These are phyloP conservation scores for Apis florea DNA, from an alignment of 1,140 invertebrate genomes.

Conservation along the genomic window DNA sequence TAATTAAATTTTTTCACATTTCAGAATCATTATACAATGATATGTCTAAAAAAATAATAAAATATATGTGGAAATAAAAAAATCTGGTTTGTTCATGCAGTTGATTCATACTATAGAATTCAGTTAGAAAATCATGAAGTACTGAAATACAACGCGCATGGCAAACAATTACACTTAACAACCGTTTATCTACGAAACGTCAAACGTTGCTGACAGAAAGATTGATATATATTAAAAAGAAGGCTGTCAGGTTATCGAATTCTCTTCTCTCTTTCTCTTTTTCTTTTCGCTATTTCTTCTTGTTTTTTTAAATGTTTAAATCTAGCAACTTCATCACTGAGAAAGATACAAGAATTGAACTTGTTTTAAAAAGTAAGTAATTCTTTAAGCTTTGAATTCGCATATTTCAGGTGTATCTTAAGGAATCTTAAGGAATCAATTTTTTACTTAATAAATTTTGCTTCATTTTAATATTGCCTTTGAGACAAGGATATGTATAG, in stretches of 20 bases:
- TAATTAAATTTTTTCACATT: too few species aligned
- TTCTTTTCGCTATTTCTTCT: too few species aligned
- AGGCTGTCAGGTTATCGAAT: constrained; percentile 25
- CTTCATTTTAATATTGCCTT: not conserved
- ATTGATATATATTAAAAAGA: not conserved
- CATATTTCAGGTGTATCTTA: too few species aligned
- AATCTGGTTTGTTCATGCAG: too few species aligned
- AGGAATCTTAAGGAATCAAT: not conserved
- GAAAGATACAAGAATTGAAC: not conserved
- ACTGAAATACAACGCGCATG: constrained; percentile 31
- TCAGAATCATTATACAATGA: too few species aligned
- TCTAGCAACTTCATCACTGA: not conserved
- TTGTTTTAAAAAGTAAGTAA: constrained; percentile 26
- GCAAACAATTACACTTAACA: constrained; percentile 40
- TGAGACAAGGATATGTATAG: not conserved
- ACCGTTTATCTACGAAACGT: constrained; percentile 30
- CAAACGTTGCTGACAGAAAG: not conserved
- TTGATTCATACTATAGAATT: not conserved
- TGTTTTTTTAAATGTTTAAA: not conserved
- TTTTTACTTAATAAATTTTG: not conserved
- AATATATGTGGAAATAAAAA: too few species aligned
- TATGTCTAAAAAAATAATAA: too few species aligned
- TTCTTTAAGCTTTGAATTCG: not conserved
- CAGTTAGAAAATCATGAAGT: not conserved
- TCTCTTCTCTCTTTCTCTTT: not conserved